Conservation (phyloP, 2,797 vertebrate genomes). For the Fundulus diaphanus region DNA sequence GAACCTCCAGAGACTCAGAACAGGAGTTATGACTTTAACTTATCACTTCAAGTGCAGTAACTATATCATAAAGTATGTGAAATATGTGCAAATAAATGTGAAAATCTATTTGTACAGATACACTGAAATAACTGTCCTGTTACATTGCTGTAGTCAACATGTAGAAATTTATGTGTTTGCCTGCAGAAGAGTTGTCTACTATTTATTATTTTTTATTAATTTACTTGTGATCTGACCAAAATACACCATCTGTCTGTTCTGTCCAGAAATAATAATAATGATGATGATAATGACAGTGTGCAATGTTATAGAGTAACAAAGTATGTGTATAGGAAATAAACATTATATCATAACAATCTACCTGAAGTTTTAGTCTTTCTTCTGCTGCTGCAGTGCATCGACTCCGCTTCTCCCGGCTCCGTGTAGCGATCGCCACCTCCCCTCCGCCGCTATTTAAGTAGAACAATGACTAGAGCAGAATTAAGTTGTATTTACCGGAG, state of each 20-base stretch:
- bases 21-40: constrained; percentile 29
- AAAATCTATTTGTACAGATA: constrained; percentile 90
- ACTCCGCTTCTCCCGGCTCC: no score
- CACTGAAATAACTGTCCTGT: constrained; percentile 80
- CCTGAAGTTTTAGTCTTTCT: background rate
- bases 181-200: constrained; percentile 88
- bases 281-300: constrained; percentile 52
- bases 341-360: constrained; percentile 67
- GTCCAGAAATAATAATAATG: constrained; percentile 58
- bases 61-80: constrained; percentile 65
- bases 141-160: constrained; percentile 92
- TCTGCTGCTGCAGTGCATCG: no score
- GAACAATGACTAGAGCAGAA: no score
- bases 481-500: no score
- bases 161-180: constrained; percentile 90
- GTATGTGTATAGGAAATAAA: constrained; percentile 78
- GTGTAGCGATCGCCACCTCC: no score
- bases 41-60: constrained; percentile 60
- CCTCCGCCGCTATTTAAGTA: no score
- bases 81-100: constrained; percentile 59
- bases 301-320: constrained; percentile 78
- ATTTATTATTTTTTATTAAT: constrained; percentile 79
- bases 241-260: constrained; percentile 71
- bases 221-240: constrained; percentile 70
- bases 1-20: constrained; percentile 59